These are phyloP conservation scores for Dreissena polymorpha DNA, from an alignment of 1,140 invertebrate species.

Conservation along the genomic window DNA sequence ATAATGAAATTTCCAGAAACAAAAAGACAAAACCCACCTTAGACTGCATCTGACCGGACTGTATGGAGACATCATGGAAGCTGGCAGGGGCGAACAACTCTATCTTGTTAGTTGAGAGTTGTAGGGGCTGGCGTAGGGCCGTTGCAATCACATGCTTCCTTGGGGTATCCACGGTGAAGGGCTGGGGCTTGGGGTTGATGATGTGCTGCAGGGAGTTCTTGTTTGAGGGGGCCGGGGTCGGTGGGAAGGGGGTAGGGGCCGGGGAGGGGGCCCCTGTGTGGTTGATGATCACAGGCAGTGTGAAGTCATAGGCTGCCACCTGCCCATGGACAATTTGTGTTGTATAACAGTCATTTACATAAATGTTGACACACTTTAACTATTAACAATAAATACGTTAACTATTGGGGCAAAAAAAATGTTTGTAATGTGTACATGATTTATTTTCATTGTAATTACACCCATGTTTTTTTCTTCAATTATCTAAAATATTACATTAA, in stretches of 20 bases:
- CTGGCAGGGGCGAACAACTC: slow-evolving; percentile 70
- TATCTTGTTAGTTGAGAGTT: slow-evolving; percentile 71
- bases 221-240: slow-evolving; percentile 71
- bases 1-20: too few relatives aligned
- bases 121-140: slow-evolving; percentile 74
- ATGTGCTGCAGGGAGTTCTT: slow-evolving; percentile 76
- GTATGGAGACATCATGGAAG: slow-evolving; percentile 63
- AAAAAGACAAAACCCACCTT: too few relatives aligned
- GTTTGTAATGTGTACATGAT: too few relatives aligned
- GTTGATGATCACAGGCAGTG: slow-evolving; percentile 77
- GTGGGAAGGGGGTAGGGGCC: slow-evolving; percentile 71
- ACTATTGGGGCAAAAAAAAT: too few relatives aligned
- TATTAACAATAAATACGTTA: too few relatives aligned
- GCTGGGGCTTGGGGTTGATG: slow-evolving; percentile 74
- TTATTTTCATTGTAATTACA: too few relatives aligned
- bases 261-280: slow-evolving; percentile 71
- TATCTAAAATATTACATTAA: too few relatives aligned
- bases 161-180: slow-evolving; percentile 70
- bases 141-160: slow-evolving; percentile 77
- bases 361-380: too few relatives aligned
- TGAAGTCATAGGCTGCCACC: slow-evolving; percentile 79
- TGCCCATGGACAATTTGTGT: slow-evolving; percentile 46
- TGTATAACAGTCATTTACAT: too few relatives aligned
- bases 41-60: slow-evolving; percentile 53
- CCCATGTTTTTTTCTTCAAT: too few relatives aligned